Evolutionary conservation across 2,797 vertebrate species (phyloP).

Genomic region (Zenarchopterus dispar): DNA sequence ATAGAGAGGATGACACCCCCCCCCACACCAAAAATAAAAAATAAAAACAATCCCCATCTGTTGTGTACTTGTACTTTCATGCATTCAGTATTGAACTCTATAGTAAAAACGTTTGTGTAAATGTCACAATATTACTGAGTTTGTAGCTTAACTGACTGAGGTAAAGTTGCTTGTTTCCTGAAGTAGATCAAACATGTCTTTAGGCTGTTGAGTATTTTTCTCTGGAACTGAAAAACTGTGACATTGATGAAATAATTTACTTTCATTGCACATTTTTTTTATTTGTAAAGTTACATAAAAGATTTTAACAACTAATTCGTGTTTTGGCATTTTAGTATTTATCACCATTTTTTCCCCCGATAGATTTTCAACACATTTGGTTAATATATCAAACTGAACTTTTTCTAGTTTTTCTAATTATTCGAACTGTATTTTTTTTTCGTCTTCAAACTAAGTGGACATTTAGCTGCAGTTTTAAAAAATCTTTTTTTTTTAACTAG

Average conservation of each 20-base stretch:
- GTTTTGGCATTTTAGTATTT: not conserved
- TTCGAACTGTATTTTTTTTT: not conserved
- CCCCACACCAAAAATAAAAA: not conserved
- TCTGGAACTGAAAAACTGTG: constrained; percentile 33
- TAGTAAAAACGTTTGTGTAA: constrained; percentile 41
- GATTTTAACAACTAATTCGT: not conserved
- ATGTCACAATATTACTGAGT: constrained; percentile 55
- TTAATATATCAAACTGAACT: not conserved
- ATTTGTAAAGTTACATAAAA: not conserved
- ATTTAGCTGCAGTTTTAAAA: not conserved
- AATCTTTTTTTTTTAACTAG: too few species aligned
- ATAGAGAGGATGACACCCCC: constrained; percentile 22
- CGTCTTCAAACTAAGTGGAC: not conserved
- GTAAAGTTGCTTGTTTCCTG: constrained; percentile 77
- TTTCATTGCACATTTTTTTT: not conserved
- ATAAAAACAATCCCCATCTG: constrained; percentile 21
- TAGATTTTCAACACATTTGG: not conserved
- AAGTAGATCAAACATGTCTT: constrained; percentile 52
- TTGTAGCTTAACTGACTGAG: constrained; percentile 72
- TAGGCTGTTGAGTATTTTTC: constrained; percentile 3
- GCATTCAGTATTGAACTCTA: constrained; percentile 52
- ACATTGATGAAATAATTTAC: too few species aligned
- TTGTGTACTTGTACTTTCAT: constrained; percentile 50
- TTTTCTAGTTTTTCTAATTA: not conserved
- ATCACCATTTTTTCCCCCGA: not conserved